phyloP scores from a whole-genome alignment of 2,888 invertebrate species.

The Gasteruption jaculator region DNA sequence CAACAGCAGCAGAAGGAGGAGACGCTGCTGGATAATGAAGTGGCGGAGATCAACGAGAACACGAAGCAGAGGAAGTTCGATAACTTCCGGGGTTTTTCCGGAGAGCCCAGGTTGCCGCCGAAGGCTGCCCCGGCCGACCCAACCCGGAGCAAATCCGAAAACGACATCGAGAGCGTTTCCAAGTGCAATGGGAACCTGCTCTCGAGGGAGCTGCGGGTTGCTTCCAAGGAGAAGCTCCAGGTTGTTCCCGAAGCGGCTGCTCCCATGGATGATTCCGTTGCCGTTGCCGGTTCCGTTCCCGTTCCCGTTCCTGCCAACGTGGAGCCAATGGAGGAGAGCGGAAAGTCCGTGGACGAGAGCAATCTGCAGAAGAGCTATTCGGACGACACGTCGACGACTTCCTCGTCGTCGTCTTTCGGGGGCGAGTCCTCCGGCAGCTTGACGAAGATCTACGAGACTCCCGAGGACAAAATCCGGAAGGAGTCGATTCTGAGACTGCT shows the following conservation, averaged over 20 bases:
- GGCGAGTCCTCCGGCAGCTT: slow-evolving; percentile 44
- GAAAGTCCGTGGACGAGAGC: slow-evolving; percentile 21
- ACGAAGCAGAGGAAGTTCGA: slow-evolving; percentile 26
- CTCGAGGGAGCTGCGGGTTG: slow-evolving; percentile 7
- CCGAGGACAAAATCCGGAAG: slow-evolving; percentile 65
- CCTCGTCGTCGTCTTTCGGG: too few relatives aligned
- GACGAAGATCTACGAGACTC: slow-evolving; percentile 52
- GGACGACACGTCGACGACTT: slow-evolving; percentile 45
- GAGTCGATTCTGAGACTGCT: slow-evolving; percentile 71
- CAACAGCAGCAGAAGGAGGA: slow-evolving; percentile 47
- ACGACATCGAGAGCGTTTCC: slow-evolving; percentile 37
- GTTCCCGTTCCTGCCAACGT: too few relatives aligned
- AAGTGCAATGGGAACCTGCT: too few relatives aligned
- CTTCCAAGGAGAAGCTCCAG: background rate
- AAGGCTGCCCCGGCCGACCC: slow-evolving; percentile 20
- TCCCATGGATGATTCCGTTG: too few relatives aligned
- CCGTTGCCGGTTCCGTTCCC: too few relatives aligned
- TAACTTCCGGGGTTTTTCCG: slow-evolving; percentile 39
- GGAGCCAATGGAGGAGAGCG: slow-evolving; percentile 22
- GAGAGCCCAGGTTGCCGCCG: slow-evolving; percentile 24
- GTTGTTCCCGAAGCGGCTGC: background rate
- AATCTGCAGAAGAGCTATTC: slow-evolving; percentile 39
- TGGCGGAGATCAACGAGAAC: slow-evolving; percentile 48
- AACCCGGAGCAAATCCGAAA: slow-evolving; percentile 46
- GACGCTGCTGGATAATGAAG: slow-evolving; percentile 45